Evolutionary conservation across 1,140 invertebrate species (phyloP).

Genomic region (Trinorchestia longiramus): DNA sequence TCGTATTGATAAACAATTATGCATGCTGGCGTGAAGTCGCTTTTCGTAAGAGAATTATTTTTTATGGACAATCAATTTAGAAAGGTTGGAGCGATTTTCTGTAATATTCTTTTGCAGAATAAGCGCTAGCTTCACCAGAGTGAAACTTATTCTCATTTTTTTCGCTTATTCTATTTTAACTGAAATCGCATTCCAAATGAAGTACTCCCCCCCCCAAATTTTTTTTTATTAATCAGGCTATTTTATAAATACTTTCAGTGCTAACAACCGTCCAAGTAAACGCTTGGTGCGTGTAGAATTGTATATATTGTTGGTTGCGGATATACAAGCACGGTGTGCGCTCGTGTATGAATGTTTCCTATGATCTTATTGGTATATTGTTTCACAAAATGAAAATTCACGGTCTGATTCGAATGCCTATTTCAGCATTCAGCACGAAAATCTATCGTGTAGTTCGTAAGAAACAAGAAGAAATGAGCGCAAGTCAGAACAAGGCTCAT

Average conservation of each 20-base stretch:
- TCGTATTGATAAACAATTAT: not conserved
- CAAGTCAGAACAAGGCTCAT: not conserved
- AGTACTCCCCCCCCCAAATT: too few species aligned
- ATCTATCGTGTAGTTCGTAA: not conserved
- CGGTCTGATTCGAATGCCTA: not conserved
- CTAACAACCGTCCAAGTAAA: too few species aligned
- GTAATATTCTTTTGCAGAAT: too few species aligned
- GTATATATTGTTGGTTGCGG: not conserved
- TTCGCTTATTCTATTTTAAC: too few species aligned
- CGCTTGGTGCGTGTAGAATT: too few species aligned
- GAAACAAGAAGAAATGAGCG: not conserved
- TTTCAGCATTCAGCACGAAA: not conserved
- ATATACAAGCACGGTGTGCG: not conserved
- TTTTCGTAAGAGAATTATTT: not conserved
- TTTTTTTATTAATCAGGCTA: too few species aligned
- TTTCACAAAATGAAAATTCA: not conserved
- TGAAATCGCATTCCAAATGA: too few species aligned
- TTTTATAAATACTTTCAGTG: too few species aligned
- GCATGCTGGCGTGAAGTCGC: not conserved
- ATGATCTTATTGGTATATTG: not conserved
- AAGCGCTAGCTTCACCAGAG: too few species aligned
- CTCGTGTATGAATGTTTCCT: not conserved
- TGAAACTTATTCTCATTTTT: too few species aligned
- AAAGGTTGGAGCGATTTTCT: not conserved
- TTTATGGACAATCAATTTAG: not conserved